phyloP scores from a whole-genome alignment of 2,113 vertebrate species.

The Montifringilla adamsi region DNA sequence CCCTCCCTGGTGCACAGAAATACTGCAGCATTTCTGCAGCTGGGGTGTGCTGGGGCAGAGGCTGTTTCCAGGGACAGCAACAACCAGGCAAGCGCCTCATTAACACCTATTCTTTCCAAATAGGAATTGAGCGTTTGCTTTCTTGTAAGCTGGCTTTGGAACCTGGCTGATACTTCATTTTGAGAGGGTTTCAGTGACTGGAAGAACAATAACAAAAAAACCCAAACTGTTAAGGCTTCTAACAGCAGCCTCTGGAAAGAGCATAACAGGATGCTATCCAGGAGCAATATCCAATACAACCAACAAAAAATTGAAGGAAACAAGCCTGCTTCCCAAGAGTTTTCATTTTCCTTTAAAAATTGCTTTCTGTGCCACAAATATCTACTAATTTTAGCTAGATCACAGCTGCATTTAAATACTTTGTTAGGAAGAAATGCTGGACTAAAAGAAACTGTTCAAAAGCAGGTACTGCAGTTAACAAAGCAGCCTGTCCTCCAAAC shows the following conservation, averaged over 20 bases:
- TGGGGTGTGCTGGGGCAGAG: background rate
- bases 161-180: background rate
- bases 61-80: background rate
- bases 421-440: background rate
- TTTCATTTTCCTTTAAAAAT: background rate
- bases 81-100: background rate
- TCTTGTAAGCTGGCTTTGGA: background rate
- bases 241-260: background rate
- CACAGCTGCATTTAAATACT: background rate
- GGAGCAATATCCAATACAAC: background rate
- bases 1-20: background rate
- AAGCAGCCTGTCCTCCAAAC: background rate
- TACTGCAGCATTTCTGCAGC: background rate
- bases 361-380: background rate
- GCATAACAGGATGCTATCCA: background rate
- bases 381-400: background rate
- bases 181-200: background rate
- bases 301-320: background rate
- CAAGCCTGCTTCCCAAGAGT: background rate
- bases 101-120: background rate
- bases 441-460: background rate
- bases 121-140: fast-evolving
- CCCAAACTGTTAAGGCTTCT: background rate
- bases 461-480: background rate
- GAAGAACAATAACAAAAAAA: background rate